Evolutionary conservation across 2,113 vertebrate genomes (phyloP), one percentile per base, ranked within the genome.

Genomic region (Peromyscus leucopus): DNA sequence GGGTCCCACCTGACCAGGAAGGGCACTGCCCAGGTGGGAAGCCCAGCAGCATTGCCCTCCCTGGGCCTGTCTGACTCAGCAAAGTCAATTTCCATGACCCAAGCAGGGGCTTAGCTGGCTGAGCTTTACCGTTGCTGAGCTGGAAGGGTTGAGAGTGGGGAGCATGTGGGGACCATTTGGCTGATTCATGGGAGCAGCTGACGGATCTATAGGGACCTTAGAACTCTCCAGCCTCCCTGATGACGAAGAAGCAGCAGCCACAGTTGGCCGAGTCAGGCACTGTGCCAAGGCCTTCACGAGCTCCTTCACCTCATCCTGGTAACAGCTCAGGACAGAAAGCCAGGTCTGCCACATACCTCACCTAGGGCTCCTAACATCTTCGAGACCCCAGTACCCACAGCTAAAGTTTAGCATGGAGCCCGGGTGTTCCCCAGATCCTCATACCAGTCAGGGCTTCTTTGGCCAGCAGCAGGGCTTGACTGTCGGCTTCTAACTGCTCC

Each of bases 401-500:
- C 7, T 63, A 1, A 1, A 36, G 71, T 71, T 17, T 13, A 19
- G 42, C 65, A 71, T n/a, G 28, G 63, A 93, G 46, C 33, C 78
- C 42, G 5, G 76, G 6, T 13, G 4, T 28, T 48, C 71, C 82
- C 28, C 13, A 1, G 31, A 13, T 21, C 94, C 61, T 31, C 91
- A 0, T 98, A 98, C 99, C 99, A 26, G 99, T 98, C 94, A 98
- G 96, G 0, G 97, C 96, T 96, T 99, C 99, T 94, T 98, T 98
- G 98, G 99, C 99, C 82, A 99, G 97, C 28, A 98, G 96, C n/a
- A 99, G 98, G 88, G 75, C 98, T 95, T 98, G 99, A 87, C 97
- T 98, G 1, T 99, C 99, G 0, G 98, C 94, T 83, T 99, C 99
- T 95, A 99, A 98, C 96, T 99, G 99, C 96, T 99, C 99, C 84